Base-by-base conservation (phyloP, 2,113 vertebrate genomes). In the Spea bombifrons region DNA sequence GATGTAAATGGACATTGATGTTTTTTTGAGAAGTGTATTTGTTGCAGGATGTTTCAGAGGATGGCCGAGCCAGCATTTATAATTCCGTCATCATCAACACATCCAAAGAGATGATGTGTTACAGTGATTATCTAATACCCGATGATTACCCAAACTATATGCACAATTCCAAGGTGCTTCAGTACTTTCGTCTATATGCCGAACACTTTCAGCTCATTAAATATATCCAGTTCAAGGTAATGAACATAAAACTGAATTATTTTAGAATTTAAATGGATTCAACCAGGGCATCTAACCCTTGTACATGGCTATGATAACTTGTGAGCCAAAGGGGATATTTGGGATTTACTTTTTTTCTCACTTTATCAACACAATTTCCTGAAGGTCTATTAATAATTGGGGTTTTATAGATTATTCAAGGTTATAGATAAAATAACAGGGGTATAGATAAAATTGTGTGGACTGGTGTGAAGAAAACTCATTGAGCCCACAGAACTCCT, bases 41-140 rank as follows among this genome's bases (percentile, higher is more conserved):
- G 69, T 73, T 69, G 53, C 88, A 99, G 96, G 94, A 95, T 73
- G 85, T 75, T 6, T 71, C 47, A 0, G 88, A 89, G 8, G 49
- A 82, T 0, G 80, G 83, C 3, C 90, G 86, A 63, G 53, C 90
- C 81, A 92, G 86, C 0, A 91, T 96, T 79, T 98, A 98, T 81
- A 90, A 75, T 63, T 97, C 95, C 0, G 67, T 98, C 80, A 88
- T 95, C 61, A 90, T 85, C 73, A 98, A 99, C 81, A 92, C 94
- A 69, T 95, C 94, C 50, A 98, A 98, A 85, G 97, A 98, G 86
- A 96, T 97, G 91, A 95, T 93, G 85, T 95, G 94, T 86, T 98
- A 92, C 83, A 98, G 95, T 0, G 94, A 99, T 76, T 98, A 94
- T 66, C 95, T 96, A 47, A 94, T 90, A 86, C 96, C 89, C 0